phyloP scores from a whole-genome alignment of 2,113 vertebrate genomes.

The Pluvialis apricaria region DNA sequence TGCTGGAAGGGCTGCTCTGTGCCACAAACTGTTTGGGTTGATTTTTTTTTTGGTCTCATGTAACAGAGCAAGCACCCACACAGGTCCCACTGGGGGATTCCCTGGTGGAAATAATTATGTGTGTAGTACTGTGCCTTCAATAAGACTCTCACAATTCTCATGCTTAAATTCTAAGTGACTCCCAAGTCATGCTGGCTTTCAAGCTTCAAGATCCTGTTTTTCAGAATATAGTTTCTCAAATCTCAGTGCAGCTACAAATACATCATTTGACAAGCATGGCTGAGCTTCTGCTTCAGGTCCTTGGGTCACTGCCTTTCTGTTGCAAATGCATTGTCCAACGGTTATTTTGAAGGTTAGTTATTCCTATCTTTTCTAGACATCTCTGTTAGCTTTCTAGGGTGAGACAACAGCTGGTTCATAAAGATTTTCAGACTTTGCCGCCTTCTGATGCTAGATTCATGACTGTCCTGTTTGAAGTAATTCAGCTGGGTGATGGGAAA shows the following conservation, averaged over 20 bases:
- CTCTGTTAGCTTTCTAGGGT: not conserved
- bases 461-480: not conserved
- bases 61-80: not conserved
- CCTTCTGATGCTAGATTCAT: not conserved
- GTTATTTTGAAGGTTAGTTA: not conserved
- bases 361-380: not conserved
- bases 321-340: not conserved
- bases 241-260: not conserved
- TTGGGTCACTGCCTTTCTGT: not conserved
- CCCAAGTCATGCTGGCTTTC: not conserved
- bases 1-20: not conserved
- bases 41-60: fast-evolving
- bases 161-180: not conserved
- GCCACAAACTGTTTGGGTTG: not conserved
- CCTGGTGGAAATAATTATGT: not conserved
- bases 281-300: slow-evolving; percentile 17
- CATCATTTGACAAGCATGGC: slow-evolving; percentile 1
- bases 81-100: not conserved
- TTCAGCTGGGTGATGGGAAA: not conserved
- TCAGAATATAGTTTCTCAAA: not conserved
- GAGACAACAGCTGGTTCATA: not conserved
- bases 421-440: not conserved
- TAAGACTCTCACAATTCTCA: not conserved
- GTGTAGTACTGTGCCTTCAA: not conserved
- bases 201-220: not conserved